Base-by-base conservation (phyloP, 2,113 vertebrate species). In the Silurus asotus region DNA sequence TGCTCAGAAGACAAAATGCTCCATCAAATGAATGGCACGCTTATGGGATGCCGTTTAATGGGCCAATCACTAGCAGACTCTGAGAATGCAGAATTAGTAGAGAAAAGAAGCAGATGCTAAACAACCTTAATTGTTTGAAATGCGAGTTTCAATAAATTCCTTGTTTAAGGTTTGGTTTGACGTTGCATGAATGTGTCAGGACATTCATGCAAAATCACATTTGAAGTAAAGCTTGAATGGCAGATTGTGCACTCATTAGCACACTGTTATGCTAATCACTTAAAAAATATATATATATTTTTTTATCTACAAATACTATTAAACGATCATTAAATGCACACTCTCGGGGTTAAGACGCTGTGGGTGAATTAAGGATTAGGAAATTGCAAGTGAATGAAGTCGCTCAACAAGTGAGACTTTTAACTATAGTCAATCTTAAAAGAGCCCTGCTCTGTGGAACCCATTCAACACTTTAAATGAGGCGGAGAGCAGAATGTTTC, bases 381-480 rank as follows among this genome's bases (percentile, higher is more conserved):
- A 20, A 48, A 37, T 20, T n/a, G 64, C 28, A 80, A 85, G n/a
- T 65, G 62, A 69, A 82, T 53, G 23, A 69, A 69, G 23, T 82
- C 15, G 4, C 28, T 53, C 11, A 28, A 56, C 25, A 85, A 82
- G 37, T 28, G 4, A 82, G 25, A 79, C 58, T 70, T 87, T 10
- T 70, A 84, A 87, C 62, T 84, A 58, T 74, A 64, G 48, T 83
- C 19, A 28, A 51, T 69, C 56, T 64, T 88, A 88, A 86, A 88
- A 88, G 84, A 86, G 81, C 55, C 72, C 81, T 82, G 76, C 25
- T 74, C 84, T 67, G 58, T 81, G 82, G 72, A 88, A 86, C 59
- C 59, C 25, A 75, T 55, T 81, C 75, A 69, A 20, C 65, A 51
- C 37, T 81, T 76, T 87, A 64, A 62, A 84, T 17, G 9, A 55